These are phyloP conservation scores for Pangasius djambal DNA, from an alignment of 2,797 vertebrate species.

Conservation along the genomic window DNA sequence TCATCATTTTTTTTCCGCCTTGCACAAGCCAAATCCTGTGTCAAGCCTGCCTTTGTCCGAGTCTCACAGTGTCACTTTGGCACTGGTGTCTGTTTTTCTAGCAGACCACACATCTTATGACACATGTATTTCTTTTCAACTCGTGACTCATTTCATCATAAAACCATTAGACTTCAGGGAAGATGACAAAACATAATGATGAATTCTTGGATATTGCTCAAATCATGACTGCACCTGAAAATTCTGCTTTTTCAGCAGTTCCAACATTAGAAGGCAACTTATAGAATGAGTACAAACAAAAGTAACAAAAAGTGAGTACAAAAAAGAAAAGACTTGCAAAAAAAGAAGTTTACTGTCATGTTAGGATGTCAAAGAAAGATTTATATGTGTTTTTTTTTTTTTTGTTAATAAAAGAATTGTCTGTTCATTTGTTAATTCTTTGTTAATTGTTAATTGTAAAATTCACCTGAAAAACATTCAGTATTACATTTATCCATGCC, in stretches of 20 bases:
- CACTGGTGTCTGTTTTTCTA: slow-evolving; percentile 3
- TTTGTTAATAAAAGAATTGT: too few species aligned
- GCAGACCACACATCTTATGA: slow-evolving; percentile 65
- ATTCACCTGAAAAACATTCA: background rate
- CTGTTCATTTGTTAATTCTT: too few species aligned
- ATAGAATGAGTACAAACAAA: background rate
- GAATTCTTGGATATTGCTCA: background rate
- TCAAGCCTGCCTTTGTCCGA: slow-evolving; percentile 48
- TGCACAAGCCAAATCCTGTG: slow-evolving; percentile 59
- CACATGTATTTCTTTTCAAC: slow-evolving; percentile 38
- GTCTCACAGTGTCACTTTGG: slow-evolving; percentile 21
- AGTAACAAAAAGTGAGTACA: background rate
- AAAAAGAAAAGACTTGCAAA: background rate
- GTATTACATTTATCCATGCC: background rate
- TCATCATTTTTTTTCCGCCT: slow-evolving; percentile 58
- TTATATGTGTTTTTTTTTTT: too few species aligned
- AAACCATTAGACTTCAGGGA: background rate
- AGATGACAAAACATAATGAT: background rate
- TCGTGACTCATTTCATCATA: slow-evolving; percentile 25
- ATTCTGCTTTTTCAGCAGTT: background rate
- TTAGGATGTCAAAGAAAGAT: background rate
- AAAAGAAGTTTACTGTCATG: background rate
- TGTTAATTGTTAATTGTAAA: background rate
- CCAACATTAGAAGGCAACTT: too few species aligned
- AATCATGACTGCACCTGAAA: background rate